Conservation (phyloP, 2,113 vertebrate species). For the Cyanoliseus patagonus region DNA sequence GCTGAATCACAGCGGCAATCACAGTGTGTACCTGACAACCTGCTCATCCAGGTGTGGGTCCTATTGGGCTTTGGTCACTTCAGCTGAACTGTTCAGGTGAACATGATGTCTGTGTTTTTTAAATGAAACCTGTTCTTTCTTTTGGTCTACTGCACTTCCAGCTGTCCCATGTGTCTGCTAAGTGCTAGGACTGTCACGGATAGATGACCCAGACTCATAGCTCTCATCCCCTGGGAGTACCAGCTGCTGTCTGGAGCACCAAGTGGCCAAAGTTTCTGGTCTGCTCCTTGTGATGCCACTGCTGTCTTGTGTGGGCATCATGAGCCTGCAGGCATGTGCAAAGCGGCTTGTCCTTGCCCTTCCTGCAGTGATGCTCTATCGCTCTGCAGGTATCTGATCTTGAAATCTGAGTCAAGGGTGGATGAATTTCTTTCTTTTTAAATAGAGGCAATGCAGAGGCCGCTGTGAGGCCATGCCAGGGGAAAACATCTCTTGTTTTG, state of each 20-base stretch:
- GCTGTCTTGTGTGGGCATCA: neutral
- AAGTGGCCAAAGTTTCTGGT: neutral
- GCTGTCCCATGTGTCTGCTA: neutral
- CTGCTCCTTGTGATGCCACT: neutral
- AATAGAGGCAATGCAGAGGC: neutral
- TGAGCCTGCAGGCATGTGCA: neutral
- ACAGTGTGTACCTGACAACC: neutral
- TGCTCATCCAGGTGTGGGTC: neutral
- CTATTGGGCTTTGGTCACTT: neutral
- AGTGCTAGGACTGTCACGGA: neutral
- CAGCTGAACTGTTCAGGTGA: neutral
- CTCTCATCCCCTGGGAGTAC: neutral
- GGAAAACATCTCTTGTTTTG: neutral
- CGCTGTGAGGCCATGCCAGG: neutral
- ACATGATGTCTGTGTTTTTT: neutral
- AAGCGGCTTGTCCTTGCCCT: neutral
- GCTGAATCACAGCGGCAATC: neutral
- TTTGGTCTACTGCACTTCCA: neutral
- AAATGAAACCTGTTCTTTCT: neutral
- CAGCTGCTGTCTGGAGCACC: neutral
- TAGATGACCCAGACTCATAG: neutral
- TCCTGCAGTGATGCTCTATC: neutral
- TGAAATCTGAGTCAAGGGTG: neutral
- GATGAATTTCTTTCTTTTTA: neutral
- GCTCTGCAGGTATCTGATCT: neutral